Evolutionary conservation across 1,140 invertebrate genomes (phyloP).

Genomic region (Bombus fervidus): DNA sequence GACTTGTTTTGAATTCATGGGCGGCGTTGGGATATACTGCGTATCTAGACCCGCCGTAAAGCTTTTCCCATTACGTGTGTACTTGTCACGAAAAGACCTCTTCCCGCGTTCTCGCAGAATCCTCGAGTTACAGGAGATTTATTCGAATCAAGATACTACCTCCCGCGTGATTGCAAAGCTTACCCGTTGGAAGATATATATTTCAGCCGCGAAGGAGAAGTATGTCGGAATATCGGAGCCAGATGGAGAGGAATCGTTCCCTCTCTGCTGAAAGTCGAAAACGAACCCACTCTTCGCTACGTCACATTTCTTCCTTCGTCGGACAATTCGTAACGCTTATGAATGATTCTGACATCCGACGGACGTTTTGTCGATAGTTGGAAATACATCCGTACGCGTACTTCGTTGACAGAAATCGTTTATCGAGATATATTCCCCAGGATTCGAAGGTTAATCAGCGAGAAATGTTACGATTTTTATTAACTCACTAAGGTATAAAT

Average conservation of each 20-base stretch:
- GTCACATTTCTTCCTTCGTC: constrained; percentile 1
- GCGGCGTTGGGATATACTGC: constrained; percentile 40
- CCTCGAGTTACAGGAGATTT: constrained; percentile 71
- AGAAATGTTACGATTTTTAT: neutral
- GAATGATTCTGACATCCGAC: constrained; percentile 21
- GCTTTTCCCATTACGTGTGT: constrained; percentile 64
- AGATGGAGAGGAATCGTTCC: constrained; percentile 29
- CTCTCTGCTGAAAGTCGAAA: constrained; percentile 10
- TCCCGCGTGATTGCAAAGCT: constrained; percentile 66
- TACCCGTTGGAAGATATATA: constrained; percentile 63
- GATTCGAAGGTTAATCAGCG: neutral
- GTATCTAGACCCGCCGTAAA: constrained; percentile 49
- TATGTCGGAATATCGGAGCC: constrained; percentile 53
- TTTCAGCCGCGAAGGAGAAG: constrained; percentile 66
- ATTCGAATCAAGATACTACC: constrained; percentile 71
- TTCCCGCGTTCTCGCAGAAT: constrained; percentile 41
- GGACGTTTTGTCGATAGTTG: constrained; percentile 13
- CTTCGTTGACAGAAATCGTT: constrained; percentile 21
- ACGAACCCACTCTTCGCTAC: constrained; percentile 29
- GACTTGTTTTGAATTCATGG: constrained; percentile 67
- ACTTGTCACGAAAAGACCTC: constrained; percentile 63
- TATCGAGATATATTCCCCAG: neutral
- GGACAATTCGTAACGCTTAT: constrained; percentile 31
- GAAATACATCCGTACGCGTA: neutral
- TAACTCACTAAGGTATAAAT: neutral